phyloP scores from a whole-genome alignment of 2,113 vertebrate species.

The Opisthocomus hoazin region DNA sequence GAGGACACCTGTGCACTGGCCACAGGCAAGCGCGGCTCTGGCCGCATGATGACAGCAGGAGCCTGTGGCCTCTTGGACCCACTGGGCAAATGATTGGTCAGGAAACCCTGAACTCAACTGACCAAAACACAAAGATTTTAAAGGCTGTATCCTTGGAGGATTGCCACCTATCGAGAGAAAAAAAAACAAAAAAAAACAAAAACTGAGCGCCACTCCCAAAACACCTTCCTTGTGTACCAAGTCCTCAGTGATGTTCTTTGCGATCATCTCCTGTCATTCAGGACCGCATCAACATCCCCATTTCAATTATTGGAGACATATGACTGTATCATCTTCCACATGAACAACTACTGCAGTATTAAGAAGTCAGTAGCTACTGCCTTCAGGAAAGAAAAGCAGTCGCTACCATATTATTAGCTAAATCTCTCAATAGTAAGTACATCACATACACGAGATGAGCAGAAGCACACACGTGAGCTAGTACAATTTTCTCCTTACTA shows the following conservation, averaged over 20 bases:
- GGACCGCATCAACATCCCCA: not conserved
- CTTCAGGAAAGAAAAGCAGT: not conserved
- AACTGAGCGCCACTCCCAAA: not conserved
- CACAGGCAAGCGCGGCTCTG: not conserved
- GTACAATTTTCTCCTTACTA: not conserved
- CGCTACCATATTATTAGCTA: not conserved
- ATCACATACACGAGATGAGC: accelerated
- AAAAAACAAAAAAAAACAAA: no score
- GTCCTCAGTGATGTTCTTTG: no score
- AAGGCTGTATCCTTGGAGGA: not conserved
- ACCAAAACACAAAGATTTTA: not conserved
- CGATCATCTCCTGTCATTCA: not conserved
- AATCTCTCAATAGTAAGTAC: not conserved
- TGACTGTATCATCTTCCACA: not conserved
- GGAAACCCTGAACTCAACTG: not conserved
- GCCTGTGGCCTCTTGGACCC: not conserved
- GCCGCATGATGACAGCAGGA: accelerated
- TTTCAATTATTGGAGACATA: not conserved
- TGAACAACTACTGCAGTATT: not conserved
- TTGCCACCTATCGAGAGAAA: not conserved
- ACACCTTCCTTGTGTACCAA: not conserved
- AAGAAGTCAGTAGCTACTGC: not conserved
- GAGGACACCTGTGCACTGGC: not conserved
- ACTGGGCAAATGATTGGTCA: not conserved
- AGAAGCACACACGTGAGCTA: not conserved